phyloP scores from a whole-genome alignment of 1,140 invertebrate species.

The Panagrolaimus sp. region DNA sequence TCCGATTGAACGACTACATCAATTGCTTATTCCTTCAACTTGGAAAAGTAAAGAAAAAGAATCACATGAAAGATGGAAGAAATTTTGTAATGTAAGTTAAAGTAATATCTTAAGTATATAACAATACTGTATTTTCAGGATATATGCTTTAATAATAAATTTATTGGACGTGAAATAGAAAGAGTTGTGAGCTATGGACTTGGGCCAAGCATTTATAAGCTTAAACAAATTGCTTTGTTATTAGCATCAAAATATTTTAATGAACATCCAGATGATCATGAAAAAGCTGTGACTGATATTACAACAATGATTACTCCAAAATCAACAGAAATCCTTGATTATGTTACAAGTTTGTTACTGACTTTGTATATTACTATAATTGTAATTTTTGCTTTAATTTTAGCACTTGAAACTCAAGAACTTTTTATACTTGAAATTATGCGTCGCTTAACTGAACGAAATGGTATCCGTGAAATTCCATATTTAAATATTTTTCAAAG shows the following conservation, averaged over 20 bases:
- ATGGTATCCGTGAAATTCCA: background rate
- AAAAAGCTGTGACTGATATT: background rate
- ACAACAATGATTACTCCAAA: background rate
- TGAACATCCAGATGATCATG: no score
- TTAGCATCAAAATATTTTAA: background rate
- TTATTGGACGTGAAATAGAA: background rate
- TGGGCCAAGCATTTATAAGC: background rate
- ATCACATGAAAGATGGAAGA: background rate
- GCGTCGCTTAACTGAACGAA: background rate
- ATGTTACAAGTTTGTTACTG: background rate
- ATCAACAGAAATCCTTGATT: background rate
- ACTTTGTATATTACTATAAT: background rate
- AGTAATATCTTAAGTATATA: background rate
- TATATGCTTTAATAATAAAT: no score
- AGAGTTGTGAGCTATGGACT: background rate
- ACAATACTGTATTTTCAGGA: background rate
- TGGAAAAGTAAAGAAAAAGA: background rate
- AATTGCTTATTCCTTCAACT: background rate
- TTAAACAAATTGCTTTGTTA: background rate
- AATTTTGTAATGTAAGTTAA: background rate
- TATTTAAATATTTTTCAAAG: constrained; percentile 12
- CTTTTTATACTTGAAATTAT: background rate
- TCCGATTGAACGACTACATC: background rate
- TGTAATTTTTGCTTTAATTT: background rate
- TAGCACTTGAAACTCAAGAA: constrained; percentile 3